Conservation (phyloP, 1,140 invertebrate genomes). For the Heliothis subflexa region DNA sequence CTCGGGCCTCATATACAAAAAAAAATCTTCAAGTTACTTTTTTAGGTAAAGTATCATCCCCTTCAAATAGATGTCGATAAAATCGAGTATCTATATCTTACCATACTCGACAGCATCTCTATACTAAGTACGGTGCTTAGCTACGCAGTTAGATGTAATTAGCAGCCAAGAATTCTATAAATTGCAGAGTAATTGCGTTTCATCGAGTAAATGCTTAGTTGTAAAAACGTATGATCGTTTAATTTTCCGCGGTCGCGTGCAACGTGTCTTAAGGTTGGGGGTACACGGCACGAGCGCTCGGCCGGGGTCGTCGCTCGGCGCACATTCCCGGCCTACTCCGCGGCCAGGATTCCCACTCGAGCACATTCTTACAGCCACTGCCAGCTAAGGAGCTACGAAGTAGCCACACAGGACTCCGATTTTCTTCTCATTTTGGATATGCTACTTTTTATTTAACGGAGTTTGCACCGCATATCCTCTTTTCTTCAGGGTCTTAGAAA, state of each 20-base stretch:
- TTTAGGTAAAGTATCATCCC: too few species aligned
- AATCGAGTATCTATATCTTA: neutral
- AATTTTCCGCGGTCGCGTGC: slow-evolving; percentile 19
- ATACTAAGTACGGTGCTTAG: neutral
- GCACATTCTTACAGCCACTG: slow-evolving; percentile 64
- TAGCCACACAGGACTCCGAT: slow-evolving; percentile 7
- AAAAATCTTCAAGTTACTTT: too few species aligned
- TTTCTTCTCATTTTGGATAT: slow-evolving; percentile 17
- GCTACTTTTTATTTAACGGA: neutral
- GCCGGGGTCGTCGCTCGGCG: slow-evolving; percentile 65
- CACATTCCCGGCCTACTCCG: slow-evolving; percentile 50
- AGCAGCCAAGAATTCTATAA: slow-evolving; percentile 23
- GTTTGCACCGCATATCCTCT: neutral
- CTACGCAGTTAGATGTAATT: slow-evolving; percentile 27
- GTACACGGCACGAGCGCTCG: slow-evolving; percentile 44
- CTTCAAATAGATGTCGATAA: neutral
- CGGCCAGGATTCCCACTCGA: slow-evolving; percentile 64
- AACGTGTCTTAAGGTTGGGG: slow-evolving; percentile 29
- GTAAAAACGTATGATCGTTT: slow-evolving; percentile 38
- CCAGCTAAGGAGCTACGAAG: slow-evolving; percentile 53
- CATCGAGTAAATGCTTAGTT: slow-evolving; percentile 28
- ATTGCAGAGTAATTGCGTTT: slow-evolving; percentile 36
- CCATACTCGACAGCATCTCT: neutral
- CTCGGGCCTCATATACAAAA: too few species aligned
- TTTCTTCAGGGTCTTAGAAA: too few species aligned